phyloP scores from a whole-genome alignment of 2,797 vertebrate genomes.

The Sarcoramphus papa region DNA sequence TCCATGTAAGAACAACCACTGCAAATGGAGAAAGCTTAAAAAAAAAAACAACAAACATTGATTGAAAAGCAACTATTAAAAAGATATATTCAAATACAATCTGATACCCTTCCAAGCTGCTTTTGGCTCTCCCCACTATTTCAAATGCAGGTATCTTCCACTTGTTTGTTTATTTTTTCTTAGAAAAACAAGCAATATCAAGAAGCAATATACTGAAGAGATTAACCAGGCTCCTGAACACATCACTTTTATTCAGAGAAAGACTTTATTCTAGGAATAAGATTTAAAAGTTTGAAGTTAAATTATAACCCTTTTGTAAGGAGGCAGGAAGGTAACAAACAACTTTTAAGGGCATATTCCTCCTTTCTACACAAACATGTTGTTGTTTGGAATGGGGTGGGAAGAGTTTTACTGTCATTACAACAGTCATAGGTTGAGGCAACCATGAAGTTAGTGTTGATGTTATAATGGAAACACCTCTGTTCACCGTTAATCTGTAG shows the following conservation, averaged over 20 bases:
- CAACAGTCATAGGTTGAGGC: neutral
- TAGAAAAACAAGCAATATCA: neutral
- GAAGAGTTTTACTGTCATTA: neutral
- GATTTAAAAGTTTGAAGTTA: neutral
- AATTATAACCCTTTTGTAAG: neutral
- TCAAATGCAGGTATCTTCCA: neutral
- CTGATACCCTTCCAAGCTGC: neutral
- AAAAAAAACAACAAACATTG: neutral
- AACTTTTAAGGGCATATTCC: neutral
- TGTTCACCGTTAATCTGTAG: neutral
- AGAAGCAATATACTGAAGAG: neutral
- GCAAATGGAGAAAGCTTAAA: neutral
- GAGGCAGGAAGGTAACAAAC: neutral
- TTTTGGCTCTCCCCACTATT: neutral
- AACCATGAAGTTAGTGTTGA: neutral
- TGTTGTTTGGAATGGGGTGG: neutral
- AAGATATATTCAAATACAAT: neutral
- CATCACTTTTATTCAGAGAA: neutral
- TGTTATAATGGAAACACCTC: conserved; percentile 22
- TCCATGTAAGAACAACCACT: neutral
- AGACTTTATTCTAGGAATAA: neutral
- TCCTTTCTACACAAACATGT: neutral
- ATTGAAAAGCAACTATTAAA: neutral
- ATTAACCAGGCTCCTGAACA: neutral
- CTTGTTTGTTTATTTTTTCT: neutral